A percentile compares a stretch with the other conserved stretches of the same genome.
phyloP scores from a whole-genome alignment of 2,113 vertebrate species.

The Hemibates koningsi region DNA sequence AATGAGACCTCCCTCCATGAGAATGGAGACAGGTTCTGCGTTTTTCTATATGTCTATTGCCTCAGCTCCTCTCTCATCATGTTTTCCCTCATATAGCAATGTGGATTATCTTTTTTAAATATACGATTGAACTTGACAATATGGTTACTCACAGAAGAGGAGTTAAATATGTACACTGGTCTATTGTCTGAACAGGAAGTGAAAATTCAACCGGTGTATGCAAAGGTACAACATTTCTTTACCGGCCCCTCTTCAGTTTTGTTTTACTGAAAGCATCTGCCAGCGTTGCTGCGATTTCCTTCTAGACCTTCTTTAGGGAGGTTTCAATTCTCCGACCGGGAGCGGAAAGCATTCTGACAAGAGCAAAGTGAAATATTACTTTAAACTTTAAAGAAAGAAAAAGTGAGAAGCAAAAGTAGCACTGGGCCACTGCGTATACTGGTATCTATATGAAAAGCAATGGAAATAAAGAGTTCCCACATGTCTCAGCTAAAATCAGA shows the following conservation, averaged over 20 bases:
- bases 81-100: not conserved
- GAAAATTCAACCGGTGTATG: not conserved
- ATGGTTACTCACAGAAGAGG: not conserved
- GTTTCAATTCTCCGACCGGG: not conserved
- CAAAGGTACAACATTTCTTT: not conserved
- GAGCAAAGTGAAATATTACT: constrained; percentile 24
- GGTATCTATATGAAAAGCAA: constrained; percentile 3
- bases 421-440: not conserved
- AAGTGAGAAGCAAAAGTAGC: constrained; percentile 16
- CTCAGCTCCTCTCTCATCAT: not conserved
- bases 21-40: not conserved
- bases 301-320: not conserved
- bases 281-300: not conserved
- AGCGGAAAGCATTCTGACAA: not conserved
- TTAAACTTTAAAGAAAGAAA: constrained; percentile 16
- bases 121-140: not conserved
- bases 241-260: not conserved
- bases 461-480: not conserved
- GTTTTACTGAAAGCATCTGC: not conserved
- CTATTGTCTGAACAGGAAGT: not conserved
- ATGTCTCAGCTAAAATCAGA: not conserved
- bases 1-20: not conserved
- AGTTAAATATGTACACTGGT: not conserved
- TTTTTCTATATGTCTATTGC: no score
- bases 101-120: not conserved